A percentile compares a stretch with the other conserved stretches of the same genome.
Evolutionary conservation across 1,140 invertebrate species (phyloP).

Genomic region (Panagrolaimus sp.): DNA sequence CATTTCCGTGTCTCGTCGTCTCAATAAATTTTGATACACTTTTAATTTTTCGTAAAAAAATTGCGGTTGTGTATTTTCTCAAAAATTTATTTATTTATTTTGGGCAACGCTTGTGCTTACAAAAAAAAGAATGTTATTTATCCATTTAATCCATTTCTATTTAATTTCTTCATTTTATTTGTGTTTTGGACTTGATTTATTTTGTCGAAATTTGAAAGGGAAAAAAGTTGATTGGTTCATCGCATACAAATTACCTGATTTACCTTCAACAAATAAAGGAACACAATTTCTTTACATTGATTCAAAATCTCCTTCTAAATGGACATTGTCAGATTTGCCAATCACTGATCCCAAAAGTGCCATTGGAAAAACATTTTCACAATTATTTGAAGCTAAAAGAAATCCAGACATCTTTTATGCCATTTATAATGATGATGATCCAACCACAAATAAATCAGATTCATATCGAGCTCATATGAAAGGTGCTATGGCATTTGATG

Average conservation of each 20-base stretch:
- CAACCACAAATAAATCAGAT: conserved; percentile 38
- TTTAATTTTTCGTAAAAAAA: too few relatives aligned
- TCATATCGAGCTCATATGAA: conserved; percentile 38
- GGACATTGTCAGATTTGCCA: not conserved
- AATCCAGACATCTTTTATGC: conserved; percentile 29
- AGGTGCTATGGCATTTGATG: conserved; percentile 71
- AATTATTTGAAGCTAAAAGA: not conserved
- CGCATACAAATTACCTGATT: not conserved
- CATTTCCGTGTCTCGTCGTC: too few relatives aligned
- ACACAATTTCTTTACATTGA: not conserved
- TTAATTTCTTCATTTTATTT: too few relatives aligned
- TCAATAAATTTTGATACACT: too few relatives aligned
- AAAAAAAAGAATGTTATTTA: too few relatives aligned
- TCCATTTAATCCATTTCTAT: too few relatives aligned
- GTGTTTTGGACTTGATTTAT: too few relatives aligned
- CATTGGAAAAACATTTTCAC: not conserved
- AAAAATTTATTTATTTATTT: too few relatives aligned
- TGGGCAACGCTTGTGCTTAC: too few relatives aligned
- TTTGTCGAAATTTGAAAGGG: not conserved
- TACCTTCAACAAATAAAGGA: not conserved
- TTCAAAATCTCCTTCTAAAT: not conserved
- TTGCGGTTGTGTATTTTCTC: too few relatives aligned
- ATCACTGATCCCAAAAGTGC: not conserved
- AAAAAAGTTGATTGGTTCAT: not conserved
- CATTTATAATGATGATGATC: conserved; percentile 44